Evolutionary conservation across 2,113 vertebrate species (phyloP), one percentile per base, ranked within the genome.

Genomic region (Amia ocellicauda): DNA sequence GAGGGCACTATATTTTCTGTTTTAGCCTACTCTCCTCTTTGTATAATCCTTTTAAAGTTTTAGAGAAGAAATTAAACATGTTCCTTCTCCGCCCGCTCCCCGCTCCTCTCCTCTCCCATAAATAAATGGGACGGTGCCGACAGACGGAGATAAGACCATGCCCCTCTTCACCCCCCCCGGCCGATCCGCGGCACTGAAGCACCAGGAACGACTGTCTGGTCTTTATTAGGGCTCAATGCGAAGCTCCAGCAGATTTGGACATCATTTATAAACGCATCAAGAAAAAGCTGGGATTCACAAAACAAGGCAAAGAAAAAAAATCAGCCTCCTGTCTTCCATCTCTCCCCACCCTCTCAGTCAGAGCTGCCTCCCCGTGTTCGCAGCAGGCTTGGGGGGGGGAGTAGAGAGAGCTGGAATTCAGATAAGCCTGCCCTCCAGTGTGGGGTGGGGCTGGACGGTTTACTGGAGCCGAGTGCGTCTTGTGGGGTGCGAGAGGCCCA

Each of bases 201-300:
- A 40, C 3, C n/a, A 11, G 31, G 20, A 22, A 29, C 40, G n/a
- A 47, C 9, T 60, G 42, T 29, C 23, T 28, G 42, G 42, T 64
- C 22, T 64, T 47, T 64, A 31, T 57, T 57, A 10, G 26, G 26
- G 20, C 36, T 49, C 47, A 28, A 27, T 60, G 41, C 58, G 28
- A 19, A 45, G 42, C 58, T 60, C 40, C 17, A 8, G 19, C 27
- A 27, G 24, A 2, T 58, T 29, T 20, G n/a, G 17, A 31, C 3
- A 5, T 58, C n/a, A 41, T 40, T 31, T n/a, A 57, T 57, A 19
- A 2, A 13, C 54, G 31, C 28, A 29, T 14, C 13, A n/a, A 31
- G 28, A 17, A 31, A 17, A n/a, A 4, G n/a, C 16, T 47, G 4
- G 5, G 45, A 11, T 7, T 36, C 31, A 5, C 31, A 36, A n/a